These are phyloP conservation scores for Sthenelais limicola DNA, from an alignment of 2,888 invertebrate genomes.

Conservation along the genomic window DNA sequence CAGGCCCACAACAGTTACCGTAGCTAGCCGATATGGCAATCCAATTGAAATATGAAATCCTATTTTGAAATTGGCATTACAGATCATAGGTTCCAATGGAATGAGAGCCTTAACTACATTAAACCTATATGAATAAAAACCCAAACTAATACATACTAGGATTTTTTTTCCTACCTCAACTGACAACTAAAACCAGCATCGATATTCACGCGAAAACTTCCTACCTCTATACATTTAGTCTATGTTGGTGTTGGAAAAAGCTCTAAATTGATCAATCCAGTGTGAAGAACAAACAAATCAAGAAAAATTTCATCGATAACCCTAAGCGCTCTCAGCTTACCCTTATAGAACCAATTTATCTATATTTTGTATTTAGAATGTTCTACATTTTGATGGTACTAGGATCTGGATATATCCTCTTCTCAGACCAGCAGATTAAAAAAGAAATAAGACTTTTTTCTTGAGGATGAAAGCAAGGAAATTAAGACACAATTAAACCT, in stretches of 20 bases:
- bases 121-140: background rate
- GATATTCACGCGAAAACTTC: too few species aligned
- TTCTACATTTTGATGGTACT: background rate
- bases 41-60: too few species aligned
- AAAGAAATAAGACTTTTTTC: too few species aligned
- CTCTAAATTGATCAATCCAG: background rate
- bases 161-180: background rate
- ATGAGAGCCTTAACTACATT: background rate
- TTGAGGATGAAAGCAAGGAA: too few species aligned
- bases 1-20: too few species aligned
- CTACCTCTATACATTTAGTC: background rate
- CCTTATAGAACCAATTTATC: background rate
- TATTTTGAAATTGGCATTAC: too few species aligned
- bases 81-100: too few species aligned
- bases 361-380: background rate
- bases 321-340: background rate
- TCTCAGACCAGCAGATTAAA: too few species aligned
- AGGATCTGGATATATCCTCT: too few species aligned
- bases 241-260: background rate
- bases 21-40: too few species aligned
- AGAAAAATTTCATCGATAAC: background rate
- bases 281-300: background rate
- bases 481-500: too few species aligned
- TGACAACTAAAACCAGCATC: too few species aligned
- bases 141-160: background rate